Percentiles rank a stretch among this genome's conserved stretches.
phyloP scores from a whole-genome alignment of 2,113 vertebrate species.

The Albula goreensis region DNA sequence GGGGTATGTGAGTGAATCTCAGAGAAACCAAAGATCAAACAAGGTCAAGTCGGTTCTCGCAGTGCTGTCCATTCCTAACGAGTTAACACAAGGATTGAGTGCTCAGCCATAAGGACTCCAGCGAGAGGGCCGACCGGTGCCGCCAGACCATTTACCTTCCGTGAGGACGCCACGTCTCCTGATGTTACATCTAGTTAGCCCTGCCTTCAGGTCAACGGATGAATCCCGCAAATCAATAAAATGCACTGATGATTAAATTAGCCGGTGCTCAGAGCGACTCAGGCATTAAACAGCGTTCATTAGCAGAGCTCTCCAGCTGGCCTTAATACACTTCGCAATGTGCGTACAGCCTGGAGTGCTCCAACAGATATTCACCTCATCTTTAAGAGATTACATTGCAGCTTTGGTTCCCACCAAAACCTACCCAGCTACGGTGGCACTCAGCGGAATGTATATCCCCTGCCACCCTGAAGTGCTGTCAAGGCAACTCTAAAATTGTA shows the following conservation, averaged over 20 bases:
- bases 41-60: background rate
- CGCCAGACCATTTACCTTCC: background rate
- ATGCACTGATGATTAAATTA: background rate
- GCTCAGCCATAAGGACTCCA: background rate
- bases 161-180: background rate
- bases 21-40: background rate
- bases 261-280: background rate
- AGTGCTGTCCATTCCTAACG: background rate
- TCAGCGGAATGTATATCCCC: background rate
- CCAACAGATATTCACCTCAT: background rate
- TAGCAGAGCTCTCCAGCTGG: background rate
- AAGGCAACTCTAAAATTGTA: background rate
- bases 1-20: background rate
- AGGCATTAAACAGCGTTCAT: background rate
- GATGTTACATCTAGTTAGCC: background rate
- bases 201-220: background rate
- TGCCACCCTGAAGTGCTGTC: background rate
- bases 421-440: background rate
- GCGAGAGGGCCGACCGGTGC: background rate
- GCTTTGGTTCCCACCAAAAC: background rate
- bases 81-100: background rate
- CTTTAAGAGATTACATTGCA: background rate
- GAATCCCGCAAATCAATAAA: background rate
- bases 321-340: background rate
- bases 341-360: background rate